Conservation (phyloP, 2,888 invertebrate genomes). For the Peribatodes rhomboidaria region DNA sequence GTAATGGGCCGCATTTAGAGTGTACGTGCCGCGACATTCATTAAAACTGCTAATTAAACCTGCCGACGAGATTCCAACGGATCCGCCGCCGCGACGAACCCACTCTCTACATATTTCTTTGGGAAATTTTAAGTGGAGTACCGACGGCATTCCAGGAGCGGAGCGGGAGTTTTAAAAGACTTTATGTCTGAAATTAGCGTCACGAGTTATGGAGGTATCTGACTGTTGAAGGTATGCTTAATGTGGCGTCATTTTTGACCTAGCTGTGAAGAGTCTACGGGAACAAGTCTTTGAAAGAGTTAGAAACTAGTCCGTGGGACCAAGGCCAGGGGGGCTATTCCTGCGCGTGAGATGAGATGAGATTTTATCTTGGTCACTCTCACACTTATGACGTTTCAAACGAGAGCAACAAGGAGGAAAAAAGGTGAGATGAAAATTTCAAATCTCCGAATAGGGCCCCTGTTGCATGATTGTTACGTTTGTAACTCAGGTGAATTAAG, state of each 20-base stretch:
- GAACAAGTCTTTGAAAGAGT: background rate
- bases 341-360: too few relatives aligned
- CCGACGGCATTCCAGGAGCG: conserved; percentile 52
- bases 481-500: too few relatives aligned
- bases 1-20: conserved; percentile 81
- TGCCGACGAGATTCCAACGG: conserved; percentile 72
- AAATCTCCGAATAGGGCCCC: too few relatives aligned
- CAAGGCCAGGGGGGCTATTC: too few relatives aligned
- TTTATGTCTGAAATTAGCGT: conserved; percentile 54
- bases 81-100: conserved; percentile 62
- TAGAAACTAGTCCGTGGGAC: background rate
- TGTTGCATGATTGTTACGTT: too few relatives aligned
- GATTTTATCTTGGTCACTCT: too few relatives aligned
- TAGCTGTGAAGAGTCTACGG: background rate
- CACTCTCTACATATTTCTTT: conserved; percentile 68
- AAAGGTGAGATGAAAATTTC: too few relatives aligned
- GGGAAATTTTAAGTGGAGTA: conserved; percentile 63
- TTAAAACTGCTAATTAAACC: conserved; percentile 83
- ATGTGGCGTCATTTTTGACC: background rate
- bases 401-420: too few relatives aligned
- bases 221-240: conserved; percentile 7
- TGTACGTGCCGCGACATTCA: conserved; percentile 83
- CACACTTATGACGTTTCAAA: too few relatives aligned
- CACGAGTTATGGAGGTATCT: conserved; percentile 48
- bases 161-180: conserved; percentile 55